Conservation (phyloP, 2,888 invertebrate genomes). For the Koerneria pararmatus region DNA sequence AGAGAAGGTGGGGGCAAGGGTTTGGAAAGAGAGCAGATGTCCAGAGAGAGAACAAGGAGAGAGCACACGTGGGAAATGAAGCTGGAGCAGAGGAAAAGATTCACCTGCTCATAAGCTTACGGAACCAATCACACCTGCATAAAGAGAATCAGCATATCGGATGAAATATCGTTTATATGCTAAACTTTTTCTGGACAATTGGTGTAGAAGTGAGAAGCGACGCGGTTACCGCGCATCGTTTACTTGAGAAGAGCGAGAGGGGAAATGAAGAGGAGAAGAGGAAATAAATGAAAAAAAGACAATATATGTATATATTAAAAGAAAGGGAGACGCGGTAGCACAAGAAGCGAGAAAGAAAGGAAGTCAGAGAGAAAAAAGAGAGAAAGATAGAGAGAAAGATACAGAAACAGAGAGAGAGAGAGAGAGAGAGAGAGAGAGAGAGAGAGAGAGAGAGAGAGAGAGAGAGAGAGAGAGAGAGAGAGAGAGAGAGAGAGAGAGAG, state of each 20-base stretch:
- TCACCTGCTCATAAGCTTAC: too few relatives aligned
- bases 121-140: too few relatives aligned
- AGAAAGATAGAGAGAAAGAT: conserved; percentile 15
- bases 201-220: too few relatives aligned
- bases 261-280: not conserved
- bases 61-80: not conserved
- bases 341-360: not conserved
- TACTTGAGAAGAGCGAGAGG: not conserved
- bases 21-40: conserved; percentile 8
- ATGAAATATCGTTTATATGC: too few relatives aligned
- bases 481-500: not conserved
- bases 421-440: not conserved
- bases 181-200: too few relatives aligned
- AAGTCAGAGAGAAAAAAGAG: not conserved
- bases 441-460: conserved; percentile 6
- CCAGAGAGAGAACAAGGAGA: conserved; percentile 1
- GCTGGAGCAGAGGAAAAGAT: not conserved
- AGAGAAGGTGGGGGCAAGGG: not conserved
- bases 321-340: not conserved
- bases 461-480: conserved; percentile 12
- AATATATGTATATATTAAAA: not conserved
- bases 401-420: conserved; percentile 8
- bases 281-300: not conserved
- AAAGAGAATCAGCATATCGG: too few relatives aligned
- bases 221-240: too few relatives aligned